These are phyloP conservation scores for Rhynchonycteris naso DNA, from an alignment of 2,797 vertebrate species.

Conservation along the genomic window DNA sequence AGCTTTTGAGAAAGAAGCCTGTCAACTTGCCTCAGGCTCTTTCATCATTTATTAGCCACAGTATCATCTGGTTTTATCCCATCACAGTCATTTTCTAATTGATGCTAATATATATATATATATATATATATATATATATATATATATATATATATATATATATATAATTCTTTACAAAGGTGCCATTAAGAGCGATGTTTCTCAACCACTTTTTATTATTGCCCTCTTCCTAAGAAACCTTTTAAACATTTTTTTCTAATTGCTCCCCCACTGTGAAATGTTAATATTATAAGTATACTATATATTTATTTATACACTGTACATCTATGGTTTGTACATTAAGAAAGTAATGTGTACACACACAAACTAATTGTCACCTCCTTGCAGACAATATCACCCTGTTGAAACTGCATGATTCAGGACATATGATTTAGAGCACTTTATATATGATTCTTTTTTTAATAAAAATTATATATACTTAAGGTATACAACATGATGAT, in stretches of 20 bases:
- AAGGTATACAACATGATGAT: background rate
- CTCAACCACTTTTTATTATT: background rate
- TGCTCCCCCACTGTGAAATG: background rate
- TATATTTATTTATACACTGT: background rate
- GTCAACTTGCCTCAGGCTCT: background rate
- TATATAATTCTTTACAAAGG: no score
- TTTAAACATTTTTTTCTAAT: constrained; percentile 25
- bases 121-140: no score
- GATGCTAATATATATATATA: background rate
- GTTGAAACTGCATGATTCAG: background rate
- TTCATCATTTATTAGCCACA: background rate
- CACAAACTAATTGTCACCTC: background rate
- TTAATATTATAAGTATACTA: background rate
- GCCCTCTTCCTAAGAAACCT: background rate
- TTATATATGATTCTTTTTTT: background rate
- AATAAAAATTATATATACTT: background rate
- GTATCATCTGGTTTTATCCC: background rate
- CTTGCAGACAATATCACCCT: background rate
- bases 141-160: no score
- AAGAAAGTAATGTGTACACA: background rate
- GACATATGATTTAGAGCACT: background rate
- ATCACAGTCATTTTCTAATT: background rate
- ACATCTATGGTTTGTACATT: background rate
- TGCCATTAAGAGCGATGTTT: background rate
- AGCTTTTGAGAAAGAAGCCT: background rate